Evolutionary conservation across 2,113 vertebrate genomes (phyloP).

Genomic region (Burhinus oedicnemus): DNA sequence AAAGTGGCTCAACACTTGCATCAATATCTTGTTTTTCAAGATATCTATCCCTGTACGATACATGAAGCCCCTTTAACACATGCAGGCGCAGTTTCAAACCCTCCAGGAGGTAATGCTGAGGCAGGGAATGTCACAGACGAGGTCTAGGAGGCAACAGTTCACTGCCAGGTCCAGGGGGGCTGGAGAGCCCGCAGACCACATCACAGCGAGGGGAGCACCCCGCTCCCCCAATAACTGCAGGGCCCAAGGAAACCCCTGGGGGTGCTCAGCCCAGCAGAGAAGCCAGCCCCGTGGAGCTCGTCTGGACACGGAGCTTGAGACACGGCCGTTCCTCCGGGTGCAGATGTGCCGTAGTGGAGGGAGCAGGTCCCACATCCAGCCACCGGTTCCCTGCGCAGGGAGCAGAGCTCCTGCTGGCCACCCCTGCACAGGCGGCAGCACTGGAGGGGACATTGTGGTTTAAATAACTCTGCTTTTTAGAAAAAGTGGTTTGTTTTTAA

Average conservation of each 20-base stretch:
- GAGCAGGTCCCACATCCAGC: not conserved
- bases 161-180: accelerated
- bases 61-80: not conserved
- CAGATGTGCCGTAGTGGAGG: accelerated
- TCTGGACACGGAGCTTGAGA: accelerated
- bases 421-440: accelerated
- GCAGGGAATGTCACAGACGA: accelerated
- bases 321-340: accelerated
- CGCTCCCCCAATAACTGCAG: accelerated
- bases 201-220: no score
- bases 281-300: accelerated
- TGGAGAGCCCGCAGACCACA: no score
- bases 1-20: conserved; percentile 26
- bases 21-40: conserved; percentile 49
- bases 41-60: not conserved
- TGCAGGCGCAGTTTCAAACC: accelerated
- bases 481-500: not conserved
- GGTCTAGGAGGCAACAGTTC: not conserved
- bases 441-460: accelerated
- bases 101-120: accelerated
- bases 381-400: accelerated
- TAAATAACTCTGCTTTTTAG: not conserved
- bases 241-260: not conserved
- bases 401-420: not conserved
- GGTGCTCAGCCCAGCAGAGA: not conserved